Conservation (phyloP, 92 coral and sea anemone genomes). For the Epizoanthus rinbou region DNA sequence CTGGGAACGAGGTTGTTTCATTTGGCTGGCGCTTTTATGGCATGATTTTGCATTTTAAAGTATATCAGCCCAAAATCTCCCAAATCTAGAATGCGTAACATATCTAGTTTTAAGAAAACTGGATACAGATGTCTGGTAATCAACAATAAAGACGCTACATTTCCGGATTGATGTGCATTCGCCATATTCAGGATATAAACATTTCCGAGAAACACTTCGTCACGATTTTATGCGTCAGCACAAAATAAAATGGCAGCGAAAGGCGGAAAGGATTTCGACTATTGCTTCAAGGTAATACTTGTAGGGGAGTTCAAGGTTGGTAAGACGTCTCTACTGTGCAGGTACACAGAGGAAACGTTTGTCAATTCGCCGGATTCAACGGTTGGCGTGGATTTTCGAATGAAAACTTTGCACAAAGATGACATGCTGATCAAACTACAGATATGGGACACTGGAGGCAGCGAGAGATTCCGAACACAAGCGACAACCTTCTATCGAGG, state of each 20-base stretch:
- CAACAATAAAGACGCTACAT: too few relatives aligned
- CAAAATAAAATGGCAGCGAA: slow-evolving; percentile 40
- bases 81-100: too few relatives aligned
- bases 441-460: slow-evolving; percentile 91
- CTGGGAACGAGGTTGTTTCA: too few relatives aligned
- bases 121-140: too few relatives aligned
- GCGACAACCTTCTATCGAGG: slow-evolving; percentile 75
- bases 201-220: background rate
- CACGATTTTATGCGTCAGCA: too few relatives aligned
- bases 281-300: slow-evolving; percentile 80
- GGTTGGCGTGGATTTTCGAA: slow-evolving; percentile 74
- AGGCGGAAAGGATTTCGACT: slow-evolving; percentile 47
- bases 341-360: slow-evolving; percentile 66
- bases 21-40: too few relatives aligned
- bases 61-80: too few relatives aligned
- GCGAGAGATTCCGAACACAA: slow-evolving; percentile 77
- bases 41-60: too few relatives aligned
- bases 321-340: slow-evolving; percentile 77
- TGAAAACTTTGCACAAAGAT: slow-evolving; percentile 57
- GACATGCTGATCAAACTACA: slow-evolving; percentile 74
- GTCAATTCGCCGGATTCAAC: slow-evolving; percentile 31
- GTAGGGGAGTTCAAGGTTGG: slow-evolving; percentile 87
- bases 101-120: too few relatives aligned
- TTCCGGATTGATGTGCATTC: background rate
- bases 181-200: background rate